Conservation (phyloP, 2,888 invertebrate species). For the Marasmarcha lunaedactyla region DNA sequence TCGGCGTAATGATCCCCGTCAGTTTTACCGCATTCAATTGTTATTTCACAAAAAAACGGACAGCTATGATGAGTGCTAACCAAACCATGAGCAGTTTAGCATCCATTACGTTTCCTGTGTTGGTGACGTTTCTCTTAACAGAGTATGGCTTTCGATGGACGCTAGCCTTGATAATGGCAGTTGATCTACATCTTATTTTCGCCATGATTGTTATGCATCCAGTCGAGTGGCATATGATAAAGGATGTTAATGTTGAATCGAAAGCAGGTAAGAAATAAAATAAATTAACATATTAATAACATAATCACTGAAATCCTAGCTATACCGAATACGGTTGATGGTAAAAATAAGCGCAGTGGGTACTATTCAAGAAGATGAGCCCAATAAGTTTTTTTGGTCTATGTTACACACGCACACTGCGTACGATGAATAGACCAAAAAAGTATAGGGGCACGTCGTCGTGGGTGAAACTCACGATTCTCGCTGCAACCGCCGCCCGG, state of each 20-base stretch:
- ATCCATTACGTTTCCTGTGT: slow-evolving; percentile 75
- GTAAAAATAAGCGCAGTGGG: too few relatives aligned
- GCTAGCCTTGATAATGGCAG: slow-evolving; percentile 73
- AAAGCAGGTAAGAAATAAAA: slow-evolving; percentile 22
- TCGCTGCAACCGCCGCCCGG: too few relatives aligned
- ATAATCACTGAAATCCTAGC: too few relatives aligned
- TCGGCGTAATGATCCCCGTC: slow-evolving; percentile 80
- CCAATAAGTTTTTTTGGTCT: too few relatives aligned
- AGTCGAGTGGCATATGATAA: slow-evolving; percentile 76
- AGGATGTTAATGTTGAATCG: slow-evolving; percentile 19
- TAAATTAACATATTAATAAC: too few relatives aligned
- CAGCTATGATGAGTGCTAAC: slow-evolving; percentile 80
- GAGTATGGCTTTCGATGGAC: slow-evolving; percentile 80
- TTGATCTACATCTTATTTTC: slow-evolving; percentile 75
- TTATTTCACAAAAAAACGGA: slow-evolving; percentile 77
- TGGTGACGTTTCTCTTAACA: slow-evolving; percentile 71
- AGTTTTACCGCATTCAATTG: slow-evolving; percentile 80
- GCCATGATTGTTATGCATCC: slow-evolving; percentile 82
- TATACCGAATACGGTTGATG: too few relatives aligned
- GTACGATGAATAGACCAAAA: too few relatives aligned
- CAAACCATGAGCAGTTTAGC: slow-evolving; percentile 78
- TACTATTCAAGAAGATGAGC: too few relatives aligned
- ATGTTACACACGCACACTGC: too few relatives aligned
- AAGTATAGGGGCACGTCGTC: too few relatives aligned
- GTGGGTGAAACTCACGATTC: too few relatives aligned